Percentiles rank a stretch among this genome's conserved stretches.
Evolutionary conservation across 2,888 invertebrate species (phyloP).

Genomic region (Metellina segmentata): DNA sequence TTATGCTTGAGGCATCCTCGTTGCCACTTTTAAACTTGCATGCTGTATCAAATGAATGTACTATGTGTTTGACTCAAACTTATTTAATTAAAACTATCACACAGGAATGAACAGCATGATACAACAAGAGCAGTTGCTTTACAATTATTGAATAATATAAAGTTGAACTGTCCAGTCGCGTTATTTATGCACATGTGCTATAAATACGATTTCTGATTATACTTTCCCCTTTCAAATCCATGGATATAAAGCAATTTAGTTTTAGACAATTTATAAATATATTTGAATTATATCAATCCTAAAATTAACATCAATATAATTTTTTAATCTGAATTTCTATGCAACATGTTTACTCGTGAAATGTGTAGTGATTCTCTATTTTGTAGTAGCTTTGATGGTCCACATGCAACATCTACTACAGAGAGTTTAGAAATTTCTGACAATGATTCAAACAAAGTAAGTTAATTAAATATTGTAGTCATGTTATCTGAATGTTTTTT

Average conservation of each 20-base stretch:
- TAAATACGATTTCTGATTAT: too few relatives aligned
- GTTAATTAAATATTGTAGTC: neutral
- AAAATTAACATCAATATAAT: neutral
- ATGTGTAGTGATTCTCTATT: neutral
- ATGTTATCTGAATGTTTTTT: neutral
- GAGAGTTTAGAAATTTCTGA: conserved; percentile 42
- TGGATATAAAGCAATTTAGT: too few relatives aligned
- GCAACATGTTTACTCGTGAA: neutral
- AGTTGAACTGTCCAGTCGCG: neutral
- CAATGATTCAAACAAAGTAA: conserved; percentile 27
- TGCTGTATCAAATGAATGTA: too few relatives aligned
- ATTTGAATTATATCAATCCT: neutral
- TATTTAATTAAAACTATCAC: too few relatives aligned
- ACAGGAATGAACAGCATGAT: too few relatives aligned
- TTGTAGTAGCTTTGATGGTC: conserved; percentile 50
- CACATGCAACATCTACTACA: conserved; percentile 64
- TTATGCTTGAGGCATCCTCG: too few relatives aligned
- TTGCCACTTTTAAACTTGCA: too few relatives aligned
- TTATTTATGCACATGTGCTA: neutral
- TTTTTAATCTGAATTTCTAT: neutral
- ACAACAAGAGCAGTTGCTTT: too few relatives aligned
- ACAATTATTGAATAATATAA: too few relatives aligned
- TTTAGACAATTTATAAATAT: too few relatives aligned
- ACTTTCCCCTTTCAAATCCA: too few relatives aligned
- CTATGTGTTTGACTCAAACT: too few relatives aligned